Base-by-base conservation (phyloP, 2,888 invertebrate genomes). In the Eremobia ochroleuca region DNA sequence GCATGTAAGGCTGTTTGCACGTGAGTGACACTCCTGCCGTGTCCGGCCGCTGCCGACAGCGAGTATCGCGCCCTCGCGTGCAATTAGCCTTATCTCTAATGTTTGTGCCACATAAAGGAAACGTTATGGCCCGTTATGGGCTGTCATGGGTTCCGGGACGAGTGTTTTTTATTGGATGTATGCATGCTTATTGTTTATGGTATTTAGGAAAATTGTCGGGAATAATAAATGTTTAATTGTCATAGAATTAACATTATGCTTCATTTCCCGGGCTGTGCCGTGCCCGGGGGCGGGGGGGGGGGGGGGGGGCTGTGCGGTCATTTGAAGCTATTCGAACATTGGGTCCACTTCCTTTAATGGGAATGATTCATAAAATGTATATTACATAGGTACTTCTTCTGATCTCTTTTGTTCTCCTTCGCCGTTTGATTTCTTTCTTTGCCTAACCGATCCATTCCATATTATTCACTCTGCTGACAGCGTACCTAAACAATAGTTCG, bases 1-100 rank as follows among this genome's bases (percentile, higher is more conserved):
- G 84, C 88, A 85, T 67, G 82, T 81, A 46, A 81, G 85, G 77
- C 80, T 61, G 73, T 67, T 55, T 72, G 34, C 77, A 74, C 73
- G 78, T 69, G 71, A 84, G 82, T 70, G 82, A 79, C 37, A 72
- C 58, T 43, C n/a, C 34, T 88, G 81, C 69, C 88, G 87, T 80
- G 88, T 34, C 49, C 52, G 28, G 46, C 62, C 58, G 75, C 81
- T 88, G 88, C 85, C 83, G 85, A 76, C 87, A 82, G 77, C 68
- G 80, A 37, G 82, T 73, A 88, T 80, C 70, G 87, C 77, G 82
- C 88, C 87, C 88, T 71, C 61, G 85, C 69, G 88, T 81, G 78
- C 77, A 74, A 82, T 88, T 86, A 79, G 52, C 86, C 83, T 87
- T 88, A 88, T 88, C 87, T 83, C 11, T 81, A 76, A 79, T 77